These are phyloP conservation scores for Chrysolina haemoptera DNA, from an alignment of 2,888 invertebrate genomes.

Conservation along the genomic window DNA sequence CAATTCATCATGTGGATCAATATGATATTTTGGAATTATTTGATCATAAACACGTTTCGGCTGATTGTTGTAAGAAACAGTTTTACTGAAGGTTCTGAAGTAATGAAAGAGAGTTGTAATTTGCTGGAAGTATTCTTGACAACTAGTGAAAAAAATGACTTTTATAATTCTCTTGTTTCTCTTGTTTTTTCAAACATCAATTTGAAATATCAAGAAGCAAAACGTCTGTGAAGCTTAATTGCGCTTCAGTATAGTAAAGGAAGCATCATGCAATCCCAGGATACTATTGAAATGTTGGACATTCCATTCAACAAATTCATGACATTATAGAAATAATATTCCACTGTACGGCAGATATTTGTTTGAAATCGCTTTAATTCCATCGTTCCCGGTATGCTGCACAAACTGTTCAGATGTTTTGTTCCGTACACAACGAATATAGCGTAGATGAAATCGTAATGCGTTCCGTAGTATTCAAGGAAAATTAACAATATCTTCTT, in stretches of 20 bases:
- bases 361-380: too few relatives aligned
- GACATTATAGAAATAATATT: too few relatives aligned
- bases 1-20: constrained; percentile 4
- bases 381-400: not conserved
- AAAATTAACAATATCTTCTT: constrained; percentile 2
- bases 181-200: too few relatives aligned
- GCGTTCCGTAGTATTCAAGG: not conserved
- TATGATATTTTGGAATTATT: not conserved
- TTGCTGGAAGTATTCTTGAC: too few relatives aligned
- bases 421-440: not conserved
- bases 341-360: too few relatives aligned
- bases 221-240: too few relatives aligned
- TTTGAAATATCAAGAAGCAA: too few relatives aligned
- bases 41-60: not conserved
- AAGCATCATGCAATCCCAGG: not conserved
- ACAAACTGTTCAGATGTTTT: not conserved
- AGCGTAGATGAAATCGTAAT: not conserved
- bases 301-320: not conserved
- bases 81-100: too few relatives aligned
- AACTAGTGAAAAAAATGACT: too few relatives aligned
- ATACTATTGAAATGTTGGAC: not conserved
- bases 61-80: not conserved
- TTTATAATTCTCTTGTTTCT: too few relatives aligned
- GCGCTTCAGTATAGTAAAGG: too few relatives aligned
- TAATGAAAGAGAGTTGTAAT: too few relatives aligned